These are phyloP conservation scores for Zaprionus obscuricornis DNA, from an alignment of 2,888 invertebrate species.

Conservation along the genomic window DNA sequence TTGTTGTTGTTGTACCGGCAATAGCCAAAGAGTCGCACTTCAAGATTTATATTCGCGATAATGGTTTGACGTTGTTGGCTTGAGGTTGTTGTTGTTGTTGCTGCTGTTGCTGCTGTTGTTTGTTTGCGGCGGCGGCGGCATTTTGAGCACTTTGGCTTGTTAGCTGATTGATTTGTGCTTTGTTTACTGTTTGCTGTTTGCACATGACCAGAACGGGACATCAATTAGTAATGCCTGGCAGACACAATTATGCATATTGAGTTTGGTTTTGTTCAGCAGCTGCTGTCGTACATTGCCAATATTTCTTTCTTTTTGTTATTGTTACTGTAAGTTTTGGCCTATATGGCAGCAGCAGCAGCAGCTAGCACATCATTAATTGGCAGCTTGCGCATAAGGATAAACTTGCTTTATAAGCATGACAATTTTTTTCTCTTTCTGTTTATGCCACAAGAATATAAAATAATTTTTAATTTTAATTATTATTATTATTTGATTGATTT, in stretches of 20 bases:
- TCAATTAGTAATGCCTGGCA: slow-evolving; percentile 76
- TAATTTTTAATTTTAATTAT: no score
- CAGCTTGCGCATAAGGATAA: slow-evolving; percentile 33
- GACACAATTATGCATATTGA: slow-evolving; percentile 74
- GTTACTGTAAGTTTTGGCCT: slow-evolving; percentile 30
- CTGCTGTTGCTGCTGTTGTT: slow-evolving; percentile 13
- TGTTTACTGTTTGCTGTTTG: slow-evolving; percentile 72
- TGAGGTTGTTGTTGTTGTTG: slow-evolving; percentile 3
- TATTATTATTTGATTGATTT: no score
- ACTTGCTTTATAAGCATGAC: slow-evolving; percentile 34
- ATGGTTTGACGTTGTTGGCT: slow-evolving; percentile 61
- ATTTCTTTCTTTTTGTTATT: no score
- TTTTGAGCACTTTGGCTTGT: slow-evolving; percentile 57
- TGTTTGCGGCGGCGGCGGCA: slow-evolving; percentile 18
- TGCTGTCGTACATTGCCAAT: slow-evolving; percentile 19
- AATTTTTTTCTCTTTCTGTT: no score
- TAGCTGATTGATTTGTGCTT: slow-evolving; percentile 76
- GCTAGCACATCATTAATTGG: slow-evolving; percentile 34
- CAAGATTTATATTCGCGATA: slow-evolving; percentile 69
- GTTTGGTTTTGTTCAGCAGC: slow-evolving; percentile 13
- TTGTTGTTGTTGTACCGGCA: no score
- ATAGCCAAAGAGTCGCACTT: no score
- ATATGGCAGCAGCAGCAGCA: no score
- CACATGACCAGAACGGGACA: slow-evolving; percentile 67
- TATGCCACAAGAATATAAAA: slow-evolving; percentile 38